These are phyloP conservation scores for Percopsis omiscomaycus DNA, from an alignment of 2,797 vertebrate species.

Conservation along the genomic window DNA sequence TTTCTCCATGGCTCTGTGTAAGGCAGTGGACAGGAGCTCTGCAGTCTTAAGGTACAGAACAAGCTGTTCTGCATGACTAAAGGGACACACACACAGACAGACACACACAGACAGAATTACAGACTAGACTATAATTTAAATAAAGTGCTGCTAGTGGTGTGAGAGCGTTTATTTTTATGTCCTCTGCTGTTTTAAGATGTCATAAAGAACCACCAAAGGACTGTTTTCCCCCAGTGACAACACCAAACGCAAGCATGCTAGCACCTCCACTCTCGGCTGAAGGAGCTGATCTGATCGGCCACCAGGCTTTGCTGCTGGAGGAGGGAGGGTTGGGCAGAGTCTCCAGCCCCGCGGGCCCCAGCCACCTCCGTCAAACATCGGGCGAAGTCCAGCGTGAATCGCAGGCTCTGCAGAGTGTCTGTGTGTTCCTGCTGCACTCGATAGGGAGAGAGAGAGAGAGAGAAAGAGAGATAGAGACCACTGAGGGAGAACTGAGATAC, in stretches of 20 bases:
- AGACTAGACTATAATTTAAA: slow-evolving; percentile 1
- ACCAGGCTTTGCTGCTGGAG: slow-evolving; percentile 90
- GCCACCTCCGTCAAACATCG: slow-evolving; percentile 92
- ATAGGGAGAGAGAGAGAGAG: background rate
- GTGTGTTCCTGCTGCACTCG: slow-evolving; percentile 92
- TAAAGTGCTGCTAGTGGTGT: no score
- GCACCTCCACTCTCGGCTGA: slow-evolving; percentile 96
- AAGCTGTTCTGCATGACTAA: slow-evolving; percentile 92
- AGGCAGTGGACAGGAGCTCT: slow-evolving; percentile 86
- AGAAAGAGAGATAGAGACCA: background rate
- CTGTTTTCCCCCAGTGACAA: background rate
- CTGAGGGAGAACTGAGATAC: background rate
- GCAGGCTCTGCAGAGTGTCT: slow-evolving; percentile 86
- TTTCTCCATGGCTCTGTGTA: slow-evolving; percentile 89
- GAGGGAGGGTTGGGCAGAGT: slow-evolving; percentile 66
- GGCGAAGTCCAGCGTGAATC: slow-evolving; percentile 89
- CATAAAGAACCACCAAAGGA: background rate
- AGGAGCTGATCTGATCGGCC: slow-evolving; percentile 94
- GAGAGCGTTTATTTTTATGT: no score
- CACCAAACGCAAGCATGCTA: background rate
- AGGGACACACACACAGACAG: slow-evolving; percentile 13
- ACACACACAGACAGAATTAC: slow-evolving; percentile 17
- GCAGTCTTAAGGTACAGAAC: slow-evolving; percentile 94
- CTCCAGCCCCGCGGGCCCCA: slow-evolving; percentile 75
- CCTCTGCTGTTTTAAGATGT: no score